Base-by-base conservation (phyloP, 2,888 invertebrate genomes). In the Microctonus brassicae region DNA sequence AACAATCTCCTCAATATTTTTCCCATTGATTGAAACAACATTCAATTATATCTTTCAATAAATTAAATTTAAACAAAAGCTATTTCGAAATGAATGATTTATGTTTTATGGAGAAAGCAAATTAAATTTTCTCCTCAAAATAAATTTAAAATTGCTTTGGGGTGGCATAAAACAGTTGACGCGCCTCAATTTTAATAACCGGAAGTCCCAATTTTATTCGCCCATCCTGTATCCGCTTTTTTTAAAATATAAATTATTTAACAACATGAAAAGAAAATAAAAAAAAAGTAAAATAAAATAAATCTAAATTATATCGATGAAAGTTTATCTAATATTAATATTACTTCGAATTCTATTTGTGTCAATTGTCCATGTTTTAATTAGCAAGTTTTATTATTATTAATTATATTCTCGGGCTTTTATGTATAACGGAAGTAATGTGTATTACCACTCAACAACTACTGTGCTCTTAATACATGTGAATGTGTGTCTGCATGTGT, bases 201-300 rank as follows among this genome's bases (percentile, higher is more conserved):
- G 73, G 75, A 73, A 71, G 61, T 73, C 29, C 71, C 75, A 75
- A 75, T 73, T 75, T 63, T 53, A 66, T 65, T 47, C 47, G 7
- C 7, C 20, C 47, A 60, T 66, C 39, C 67, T 55, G 17, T 17
- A 47, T 47, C 47, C 47, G 47, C 47, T 47, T 47, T 47, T 47
- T 33, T 47, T n/a, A n/a, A 29, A 47, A 63, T n/a, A 52, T 63
- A 47, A 42, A 63, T 17, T 7, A 47, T 47, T 47, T 17, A 47
- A 47, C 47, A 7, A 47, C 1, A n/a, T n/a, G 17, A 47, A 47
- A 7, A 17, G 17, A 63, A 42, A 20, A n/a, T 17, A 39, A 39
- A 61, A 39, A 24, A 9, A 36, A 22, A 33, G 0, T 60, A 47
- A 20, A 47, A 47, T 47, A n/a, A 7, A 47, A n/a, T 20, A 47